These are phyloP conservation scores for Tetrapedia diversipes DNA, from an alignment of 2,888 invertebrate genomes.

Conservation along the genomic window DNA sequence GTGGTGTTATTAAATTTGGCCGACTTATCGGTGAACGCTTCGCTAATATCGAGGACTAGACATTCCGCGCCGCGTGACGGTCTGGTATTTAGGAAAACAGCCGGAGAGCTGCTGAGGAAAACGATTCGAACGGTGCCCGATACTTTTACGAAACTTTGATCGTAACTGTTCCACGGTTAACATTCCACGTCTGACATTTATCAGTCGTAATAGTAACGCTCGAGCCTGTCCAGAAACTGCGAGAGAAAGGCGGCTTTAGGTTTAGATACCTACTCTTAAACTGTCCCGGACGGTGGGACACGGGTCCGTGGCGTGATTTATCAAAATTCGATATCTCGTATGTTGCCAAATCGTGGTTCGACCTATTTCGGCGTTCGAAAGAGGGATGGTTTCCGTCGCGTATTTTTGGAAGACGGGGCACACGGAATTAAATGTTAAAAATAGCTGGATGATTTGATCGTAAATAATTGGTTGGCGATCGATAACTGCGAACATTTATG, in stretches of 20 bases:
- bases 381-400: background rate
- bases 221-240: background rate
- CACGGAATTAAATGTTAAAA: background rate
- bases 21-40: background rate
- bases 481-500: too few species aligned
- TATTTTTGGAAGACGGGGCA: background rate
- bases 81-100: background rate
- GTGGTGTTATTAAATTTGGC: too few species aligned
- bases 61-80: too few species aligned
- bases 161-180: background rate
- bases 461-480: too few species aligned
- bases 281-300: background rate
- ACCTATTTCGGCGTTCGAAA: conserved; percentile 19
- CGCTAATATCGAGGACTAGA: background rate
- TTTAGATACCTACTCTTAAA: background rate
- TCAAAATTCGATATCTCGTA: conserved; percentile 24
- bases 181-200: conserved; percentile 20
- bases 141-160: background rate
- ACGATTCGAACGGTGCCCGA: background rate
- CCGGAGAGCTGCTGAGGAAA: background rate
- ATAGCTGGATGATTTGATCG: background rate
- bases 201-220: conserved; percentile 9
- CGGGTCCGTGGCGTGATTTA: conserved; percentile 13
- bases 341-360: conserved; percentile 13
- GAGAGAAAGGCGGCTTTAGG: conserved; percentile 13